Percentiles rank a stretch among this genome's conserved stretches.
phyloP scores from a whole-genome alignment of 2,797 vertebrate genomes.

The Chromis chromis region DNA sequence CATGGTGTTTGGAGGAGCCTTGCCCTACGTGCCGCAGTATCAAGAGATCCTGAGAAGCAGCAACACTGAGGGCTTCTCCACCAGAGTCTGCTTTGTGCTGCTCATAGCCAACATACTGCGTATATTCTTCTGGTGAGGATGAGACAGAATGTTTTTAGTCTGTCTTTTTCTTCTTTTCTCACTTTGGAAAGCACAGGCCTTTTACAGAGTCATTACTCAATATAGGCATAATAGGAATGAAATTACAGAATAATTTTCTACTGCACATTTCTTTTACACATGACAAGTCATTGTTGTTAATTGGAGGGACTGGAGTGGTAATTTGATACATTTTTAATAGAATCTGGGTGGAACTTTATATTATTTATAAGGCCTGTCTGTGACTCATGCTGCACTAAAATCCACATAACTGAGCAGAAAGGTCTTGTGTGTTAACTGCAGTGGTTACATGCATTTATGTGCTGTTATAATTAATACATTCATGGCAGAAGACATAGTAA shows the following conservation, averaged over 20 bases:
- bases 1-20: slow-evolving; percentile 86
- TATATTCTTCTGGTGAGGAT: slow-evolving; percentile 88
- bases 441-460: too few relatives aligned
- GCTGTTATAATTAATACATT: too few relatives aligned
- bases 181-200: neutral
- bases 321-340: too few relatives aligned
- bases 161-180: neutral
- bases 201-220: slow-evolving; percentile 18
- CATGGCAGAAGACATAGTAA: too few relatives aligned
- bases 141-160: neutral
- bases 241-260: neutral
- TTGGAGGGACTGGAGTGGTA: neutral
- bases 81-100: slow-evolving; percentile 86
- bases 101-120: slow-evolving; percentile 88
- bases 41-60: slow-evolving; percentile 85
- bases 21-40: slow-evolving; percentile 88
- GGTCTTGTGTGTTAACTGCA: too few relatives aligned
- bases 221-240: slow-evolving; percentile 5
- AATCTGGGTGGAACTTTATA: too few relatives aligned
- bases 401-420: too few relatives aligned
- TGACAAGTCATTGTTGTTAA: neutral
- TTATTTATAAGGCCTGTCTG: too few relatives aligned
- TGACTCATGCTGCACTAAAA: too few relatives aligned
- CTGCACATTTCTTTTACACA: too few relatives aligned
- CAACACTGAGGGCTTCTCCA: slow-evolving; percentile 88